Percentiles rank a stretch among this genome's conserved stretches.
Evolutionary conservation across 2,113 vertebrate species (phyloP).

Genomic region (Pteruthius melanotis): DNA sequence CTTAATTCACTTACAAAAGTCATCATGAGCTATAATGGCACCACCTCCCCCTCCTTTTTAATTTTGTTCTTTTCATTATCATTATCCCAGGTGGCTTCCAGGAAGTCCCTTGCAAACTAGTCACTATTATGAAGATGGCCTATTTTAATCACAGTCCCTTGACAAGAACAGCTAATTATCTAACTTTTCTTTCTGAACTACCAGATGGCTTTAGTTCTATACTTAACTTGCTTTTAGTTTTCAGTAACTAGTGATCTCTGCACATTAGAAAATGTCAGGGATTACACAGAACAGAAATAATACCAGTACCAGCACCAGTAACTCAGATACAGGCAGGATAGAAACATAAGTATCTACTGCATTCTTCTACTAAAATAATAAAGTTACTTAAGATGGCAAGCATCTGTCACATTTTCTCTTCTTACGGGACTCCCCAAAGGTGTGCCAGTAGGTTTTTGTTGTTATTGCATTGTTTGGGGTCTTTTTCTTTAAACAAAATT

Average conservation of each 20-base stretch:
- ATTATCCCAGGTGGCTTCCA: conserved; percentile 38
- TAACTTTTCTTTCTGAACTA: conserved; percentile 36
- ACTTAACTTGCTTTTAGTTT: conserved; percentile 10
- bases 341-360: not conserved
- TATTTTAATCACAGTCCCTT: conserved; percentile 63
- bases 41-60: not conserved
- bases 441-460: not conserved
- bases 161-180: conserved; percentile 61
- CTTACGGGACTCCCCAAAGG: not conserved
- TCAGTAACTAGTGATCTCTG: not conserved
- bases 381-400: not conserved
- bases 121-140: conserved; percentile 38
- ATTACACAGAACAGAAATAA: not conserved
- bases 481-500: not conserved
- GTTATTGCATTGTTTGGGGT: rapidly evolving
- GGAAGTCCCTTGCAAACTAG: conserved; percentile 45
- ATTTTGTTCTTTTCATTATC: conserved; percentile 58
- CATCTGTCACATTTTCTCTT: not conserved
- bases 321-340: not conserved
- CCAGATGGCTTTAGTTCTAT: conserved; percentile 38
- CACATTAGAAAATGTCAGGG: not conserved
- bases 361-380: not conserved
- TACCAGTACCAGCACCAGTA: not conserved
- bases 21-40: not conserved
- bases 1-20: not conserved